A percentile compares a stretch with the other conserved stretches of the same genome.
Evolutionary conservation across 2,888 invertebrate species (phyloP).

Genomic region (Cantharis nigra): DNA sequence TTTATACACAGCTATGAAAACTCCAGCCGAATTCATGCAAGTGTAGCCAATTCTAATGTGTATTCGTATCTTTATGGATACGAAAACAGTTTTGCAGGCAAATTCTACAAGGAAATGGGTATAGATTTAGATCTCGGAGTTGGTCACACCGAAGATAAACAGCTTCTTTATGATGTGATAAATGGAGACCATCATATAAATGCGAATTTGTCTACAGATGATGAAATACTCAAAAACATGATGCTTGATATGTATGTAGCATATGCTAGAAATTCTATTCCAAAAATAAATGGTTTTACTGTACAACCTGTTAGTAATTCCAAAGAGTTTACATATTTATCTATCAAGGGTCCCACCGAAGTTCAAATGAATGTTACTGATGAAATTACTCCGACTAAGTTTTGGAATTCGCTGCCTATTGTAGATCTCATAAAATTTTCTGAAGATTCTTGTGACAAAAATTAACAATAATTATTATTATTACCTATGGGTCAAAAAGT

Average conservation of each 20-base stretch:
- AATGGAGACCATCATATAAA: neutral
- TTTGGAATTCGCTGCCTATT: neutral
- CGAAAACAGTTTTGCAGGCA: neutral
- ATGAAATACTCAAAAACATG: neutral
- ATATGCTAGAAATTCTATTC: neutral
- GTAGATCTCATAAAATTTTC: neutral
- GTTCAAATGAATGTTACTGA: neutral
- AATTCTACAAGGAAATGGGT: neutral
- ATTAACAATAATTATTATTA: too few species aligned
- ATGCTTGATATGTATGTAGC: neutral
- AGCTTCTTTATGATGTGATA: neutral
- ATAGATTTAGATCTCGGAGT: neutral
- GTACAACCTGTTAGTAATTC: neutral
- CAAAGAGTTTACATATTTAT: neutral
- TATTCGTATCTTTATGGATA: conserved; percentile 5
- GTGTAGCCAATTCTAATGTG: neutral
- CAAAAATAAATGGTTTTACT: neutral
- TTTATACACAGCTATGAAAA: neutral
- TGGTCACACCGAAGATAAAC: neutral
- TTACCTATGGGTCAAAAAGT: too few species aligned
- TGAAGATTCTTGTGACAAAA: neutral
- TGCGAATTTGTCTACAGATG: neutral
- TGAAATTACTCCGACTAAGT: neutral
- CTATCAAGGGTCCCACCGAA: neutral
- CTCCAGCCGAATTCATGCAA: neutral